Conservation (phyloP, 2,888 invertebrate genomes). For the Rhodophaea formosa region DNA sequence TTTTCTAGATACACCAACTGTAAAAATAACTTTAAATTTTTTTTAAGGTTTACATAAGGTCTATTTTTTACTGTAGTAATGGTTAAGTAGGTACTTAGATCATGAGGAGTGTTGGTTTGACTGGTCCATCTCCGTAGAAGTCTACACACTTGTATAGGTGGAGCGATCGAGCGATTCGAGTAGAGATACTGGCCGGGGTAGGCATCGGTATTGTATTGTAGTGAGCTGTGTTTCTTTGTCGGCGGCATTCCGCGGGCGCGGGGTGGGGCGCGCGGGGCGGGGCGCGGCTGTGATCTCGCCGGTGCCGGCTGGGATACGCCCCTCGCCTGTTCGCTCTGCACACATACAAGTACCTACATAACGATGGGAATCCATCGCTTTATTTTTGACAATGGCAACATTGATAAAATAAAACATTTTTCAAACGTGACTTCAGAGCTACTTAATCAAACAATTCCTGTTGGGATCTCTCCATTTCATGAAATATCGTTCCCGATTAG, state of each 20-base stretch:
- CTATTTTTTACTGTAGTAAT: too few species aligned
- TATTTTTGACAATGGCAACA: conserved; percentile 2
- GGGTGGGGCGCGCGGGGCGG: conserved; percentile 25
- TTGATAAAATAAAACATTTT: too few species aligned
- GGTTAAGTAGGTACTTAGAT: too few species aligned
- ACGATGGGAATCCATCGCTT: too few species aligned
- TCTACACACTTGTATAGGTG: conserved; percentile 11
- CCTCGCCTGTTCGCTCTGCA: conserved; percentile 10
- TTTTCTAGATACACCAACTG: too few species aligned
- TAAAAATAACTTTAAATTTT: too few species aligned
- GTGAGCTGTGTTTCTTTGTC: conserved; percentile 35
- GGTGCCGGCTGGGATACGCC: conserved; percentile 22
- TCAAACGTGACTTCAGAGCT: too few species aligned
- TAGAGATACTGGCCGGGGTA: conserved; percentile 10
- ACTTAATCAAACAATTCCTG: too few species aligned
- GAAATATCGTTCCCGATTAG: too few species aligned
- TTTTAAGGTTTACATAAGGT: too few species aligned
- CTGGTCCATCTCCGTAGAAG: neutral
- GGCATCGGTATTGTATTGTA: conserved; percentile 22
- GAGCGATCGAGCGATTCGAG: conserved; percentile 7
- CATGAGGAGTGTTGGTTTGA: neutral
- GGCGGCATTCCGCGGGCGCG: conserved; percentile 29
- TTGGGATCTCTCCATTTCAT: too few species aligned
- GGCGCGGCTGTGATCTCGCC: conserved; percentile 29
- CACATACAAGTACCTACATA: neutral